Percentiles rank a stretch among this genome's conserved stretches.
phyloP scores from a whole-genome alignment of 2,797 vertebrate genomes.

The Eremophila alpestris region DNA sequence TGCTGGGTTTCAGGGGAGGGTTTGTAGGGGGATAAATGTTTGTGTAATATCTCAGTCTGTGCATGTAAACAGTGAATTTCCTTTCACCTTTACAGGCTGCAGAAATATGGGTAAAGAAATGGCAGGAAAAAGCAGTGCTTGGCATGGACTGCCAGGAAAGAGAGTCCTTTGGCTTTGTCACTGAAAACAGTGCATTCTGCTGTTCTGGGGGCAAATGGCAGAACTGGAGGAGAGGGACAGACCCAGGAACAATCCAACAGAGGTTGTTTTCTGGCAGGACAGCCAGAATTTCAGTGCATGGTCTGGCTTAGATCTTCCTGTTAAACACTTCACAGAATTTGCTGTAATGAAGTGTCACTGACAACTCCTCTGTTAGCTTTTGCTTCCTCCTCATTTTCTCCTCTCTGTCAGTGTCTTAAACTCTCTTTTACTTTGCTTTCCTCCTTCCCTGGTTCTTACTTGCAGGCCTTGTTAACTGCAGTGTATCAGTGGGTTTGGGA shows the following conservation, averaged over 20 bases:
- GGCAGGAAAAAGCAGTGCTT: background rate
- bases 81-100: background rate
- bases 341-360: background rate
- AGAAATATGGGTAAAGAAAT: background rate
- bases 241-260: background rate
- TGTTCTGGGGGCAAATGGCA: background rate
- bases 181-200: background rate
- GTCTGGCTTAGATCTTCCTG: background rate
- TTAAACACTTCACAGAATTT: background rate
- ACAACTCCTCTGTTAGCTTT: background rate
- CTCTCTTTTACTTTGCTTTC: background rate
- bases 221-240: background rate
- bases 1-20: background rate
- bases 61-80: rapidly evolving
- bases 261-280: background rate
- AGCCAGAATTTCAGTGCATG: background rate
- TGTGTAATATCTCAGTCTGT: background rate
- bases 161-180: background rate
- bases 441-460: background rate
- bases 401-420: background rate
- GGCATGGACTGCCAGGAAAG: background rate
- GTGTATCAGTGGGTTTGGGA: background rate
- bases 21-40: background rate
- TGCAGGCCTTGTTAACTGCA: background rate
- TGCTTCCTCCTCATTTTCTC: background rate